Evolutionary conservation across 1,140 invertebrate genomes (phyloP), one percentile per base, ranked within the genome.

Genomic region (Diabrotica undecimpunctata): DNA sequence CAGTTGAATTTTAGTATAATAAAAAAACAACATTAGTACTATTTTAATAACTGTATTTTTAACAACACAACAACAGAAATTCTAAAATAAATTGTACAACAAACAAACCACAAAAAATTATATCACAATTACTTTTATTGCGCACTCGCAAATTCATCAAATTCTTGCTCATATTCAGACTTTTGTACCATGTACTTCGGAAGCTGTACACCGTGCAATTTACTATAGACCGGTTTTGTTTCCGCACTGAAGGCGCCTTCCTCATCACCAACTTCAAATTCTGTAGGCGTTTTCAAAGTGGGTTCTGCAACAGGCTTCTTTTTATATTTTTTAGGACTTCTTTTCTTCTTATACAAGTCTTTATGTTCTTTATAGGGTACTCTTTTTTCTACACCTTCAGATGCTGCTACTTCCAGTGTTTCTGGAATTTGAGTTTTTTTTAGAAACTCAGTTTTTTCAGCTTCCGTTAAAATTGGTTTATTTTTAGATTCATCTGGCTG

Each of bases 131-230:
- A 46, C 3, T 46, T 46, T 46, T 46, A 46, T 5, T 46, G 35
- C 39, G 65, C 41, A 52, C 36, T n/a, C 12, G 61, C 59, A 35
- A 61, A 46, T 36, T 52, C 84, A 70, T 90, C 88, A 70, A 90
- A 89, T 55, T 84, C 82, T 65, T 78, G 79, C 75, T 90, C 88
- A 61, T 86, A 84, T 54, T 88, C 85, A 36, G 87, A 87, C 72
- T 82, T 85, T 46, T 82, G 79, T 36, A 89, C 71, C 87, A 90
- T 89, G 71, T 83, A 90, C 64, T 81, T 83, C 0, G 88, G 88
- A 50, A 90, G 76, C 11, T 83, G 83, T 6, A 88, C 80, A 13
- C 86, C 86, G 14, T 88, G 80, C 12, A 79, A 70, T 62, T 85
- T 84, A 68, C 88, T 87, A 67, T 85, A 90, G 37, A 81, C 79